Percentiles rank a stretch among this genome's conserved stretches.
phyloP scores from a whole-genome alignment of 2,797 vertebrate species.

The Lithobates sylvaticus region DNA sequence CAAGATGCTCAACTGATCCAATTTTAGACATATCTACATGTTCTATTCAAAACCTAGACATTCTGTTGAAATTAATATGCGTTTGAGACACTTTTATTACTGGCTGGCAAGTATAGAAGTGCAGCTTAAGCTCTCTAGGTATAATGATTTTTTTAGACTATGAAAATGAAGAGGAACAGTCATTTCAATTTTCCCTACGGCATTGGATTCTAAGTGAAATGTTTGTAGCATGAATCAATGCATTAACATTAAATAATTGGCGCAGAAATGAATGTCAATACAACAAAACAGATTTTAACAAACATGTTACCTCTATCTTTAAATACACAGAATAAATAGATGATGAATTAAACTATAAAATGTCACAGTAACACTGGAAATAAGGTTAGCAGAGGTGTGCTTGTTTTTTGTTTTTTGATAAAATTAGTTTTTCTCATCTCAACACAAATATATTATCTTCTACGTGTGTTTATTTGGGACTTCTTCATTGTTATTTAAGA shows the following conservation, averaged over 20 bases:
- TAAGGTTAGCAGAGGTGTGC: background rate
- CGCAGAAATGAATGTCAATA: constrained; percentile 10
- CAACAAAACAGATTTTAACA: constrained; percentile 5
- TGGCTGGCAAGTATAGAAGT: constrained; percentile 26
- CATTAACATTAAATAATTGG: constrained; percentile 25
- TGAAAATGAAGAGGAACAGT: constrained; percentile 31
- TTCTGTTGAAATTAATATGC: constrained; percentile 20
- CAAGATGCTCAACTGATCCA: constrained; percentile 14
- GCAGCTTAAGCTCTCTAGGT: constrained; percentile 27
- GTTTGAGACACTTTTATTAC: constrained; percentile 34
- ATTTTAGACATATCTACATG: constrained; percentile 21
- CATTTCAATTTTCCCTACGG: constrained; percentile 33
- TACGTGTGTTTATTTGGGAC: background rate
- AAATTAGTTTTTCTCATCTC: background rate
- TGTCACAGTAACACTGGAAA: background rate
- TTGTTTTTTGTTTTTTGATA: background rate
- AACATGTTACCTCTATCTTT: constrained; percentile 8
- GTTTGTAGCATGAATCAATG: constrained; percentile 25
- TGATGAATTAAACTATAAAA: constrained; percentile 3
- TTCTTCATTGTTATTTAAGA: background rate
- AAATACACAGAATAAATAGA: background rate
- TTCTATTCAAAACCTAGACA: constrained; percentile 23
- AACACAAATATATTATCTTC: background rate
- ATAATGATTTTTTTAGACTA: constrained; percentile 46
- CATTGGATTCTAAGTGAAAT: constrained; percentile 18